Evolutionary conservation across 2,888 invertebrate species (phyloP), one percentile per base, ranked within the genome.

Genomic region (Parochlus steinenii): DNA sequence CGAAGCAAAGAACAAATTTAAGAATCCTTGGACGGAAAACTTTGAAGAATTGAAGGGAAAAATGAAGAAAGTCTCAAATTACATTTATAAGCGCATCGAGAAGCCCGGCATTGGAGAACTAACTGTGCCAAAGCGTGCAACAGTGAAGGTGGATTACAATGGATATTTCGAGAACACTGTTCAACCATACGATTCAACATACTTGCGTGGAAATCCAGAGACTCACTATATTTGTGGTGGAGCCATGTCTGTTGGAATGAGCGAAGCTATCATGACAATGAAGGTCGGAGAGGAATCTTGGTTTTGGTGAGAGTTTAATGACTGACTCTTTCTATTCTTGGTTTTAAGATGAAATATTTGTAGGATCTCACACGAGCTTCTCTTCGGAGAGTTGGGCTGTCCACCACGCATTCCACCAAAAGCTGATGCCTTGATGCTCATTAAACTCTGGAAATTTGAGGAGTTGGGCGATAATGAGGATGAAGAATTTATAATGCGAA

Each of bases 331-430:
- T n/a, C n/a, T n/a, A n/a, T n/a, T n/a, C n/a, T n/a, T n/a, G n/a
- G n/a, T n/a, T n/a, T n/a, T n/a, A n/a, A n/a, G n/a, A n/a, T n/a
- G n/a, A n/a, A n/a, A n/a, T n/a, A n/a, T n/a, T n/a, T n/a, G n/a
- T n/a, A n/a, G n/a, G n/a, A 64, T 90, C 16, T 65, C 72, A 5
- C 74, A 80, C 31, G 59, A 74, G 40, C 69, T 77, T 40, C 80
- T 81, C 38, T 90, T 71, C 55, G 80, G 79, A 2, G 63, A 67
- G 44, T 45, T 74, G 44, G 90, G 90, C 1, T 74, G 79, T 43
- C 69, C 77, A 10, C 83, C 83, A 0, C 64, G 83, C 39, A 75
- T 92, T 33, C 85, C 81, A 39, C 67, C 72, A 8, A 67, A 71
- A 48, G 64, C 79, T 1, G 70, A 74, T 43, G 71, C 81, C 34